Evolutionary conservation across 2,113 vertebrate genomes (phyloP).

Genomic region (Pollimyrus isidori): DNA sequence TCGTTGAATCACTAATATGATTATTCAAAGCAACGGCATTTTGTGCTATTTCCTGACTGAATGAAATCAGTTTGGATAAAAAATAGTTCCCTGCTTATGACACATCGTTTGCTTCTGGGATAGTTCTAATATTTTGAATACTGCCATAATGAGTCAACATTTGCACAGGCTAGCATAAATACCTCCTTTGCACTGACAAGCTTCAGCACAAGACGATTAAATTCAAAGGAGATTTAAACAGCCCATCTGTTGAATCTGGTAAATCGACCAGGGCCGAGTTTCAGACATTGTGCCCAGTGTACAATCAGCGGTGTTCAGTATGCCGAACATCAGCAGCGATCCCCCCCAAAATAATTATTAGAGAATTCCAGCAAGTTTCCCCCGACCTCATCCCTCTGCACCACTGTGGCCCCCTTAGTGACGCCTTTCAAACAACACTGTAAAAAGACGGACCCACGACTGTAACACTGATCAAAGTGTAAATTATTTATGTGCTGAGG

Average conservation of each 20-base stretch:
- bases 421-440: neutral
- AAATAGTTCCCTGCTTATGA: neutral
- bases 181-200: constrained; percentile 35
- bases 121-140: constrained; percentile 22
- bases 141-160: constrained; percentile 23
- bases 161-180: constrained; percentile 26
- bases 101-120: neutral
- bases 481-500: constrained; percentile 29
- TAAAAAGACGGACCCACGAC: neutral
- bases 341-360: neutral
- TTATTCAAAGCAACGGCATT: constrained; percentile 35
- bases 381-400: neutral
- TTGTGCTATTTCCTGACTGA: constrained; percentile 16
- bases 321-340: neutral
- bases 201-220: constrained; percentile 15
- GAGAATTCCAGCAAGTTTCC: neutral
- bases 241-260: constrained; percentile 8
- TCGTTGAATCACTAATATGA: constrained; percentile 36
- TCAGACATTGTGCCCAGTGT: neutral
- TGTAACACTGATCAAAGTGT: constrained; percentile 23
- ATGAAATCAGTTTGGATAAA: constrained; percentile 10
- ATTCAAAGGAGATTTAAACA: constrained; percentile 8
- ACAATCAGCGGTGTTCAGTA: neutral
- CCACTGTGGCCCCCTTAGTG: no score
- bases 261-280: neutral